A percentile compares a stretch with the other conserved stretches of the same genome.
Evolutionary conservation across 2,113 vertebrate species (phyloP).

Genomic region (Oenanthe melanoleuca): DNA sequence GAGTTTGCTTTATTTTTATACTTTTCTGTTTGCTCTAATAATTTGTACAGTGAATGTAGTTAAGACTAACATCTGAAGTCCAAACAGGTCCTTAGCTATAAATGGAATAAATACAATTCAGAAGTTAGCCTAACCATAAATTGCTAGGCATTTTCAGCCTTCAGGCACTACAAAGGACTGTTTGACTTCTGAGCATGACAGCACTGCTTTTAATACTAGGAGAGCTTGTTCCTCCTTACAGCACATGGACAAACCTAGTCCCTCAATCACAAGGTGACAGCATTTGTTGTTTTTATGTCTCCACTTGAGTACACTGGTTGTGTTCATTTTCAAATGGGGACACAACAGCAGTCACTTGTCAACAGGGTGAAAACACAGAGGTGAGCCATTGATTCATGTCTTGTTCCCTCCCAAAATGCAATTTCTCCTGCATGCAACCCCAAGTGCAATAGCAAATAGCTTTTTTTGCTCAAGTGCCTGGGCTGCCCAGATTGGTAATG

Average conservation of each 20-base stretch:
- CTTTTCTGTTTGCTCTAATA: not conserved
- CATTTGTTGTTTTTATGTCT: not conserved
- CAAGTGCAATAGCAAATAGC: not conserved
- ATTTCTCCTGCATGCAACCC: not conserved
- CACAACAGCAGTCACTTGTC: not conserved
- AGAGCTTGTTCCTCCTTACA: not conserved
- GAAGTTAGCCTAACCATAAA: not conserved
- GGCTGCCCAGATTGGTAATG: not conserved
- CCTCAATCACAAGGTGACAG: not conserved
- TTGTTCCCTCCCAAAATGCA: not conserved
- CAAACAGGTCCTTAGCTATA: not conserved
- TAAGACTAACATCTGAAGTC: not conserved
- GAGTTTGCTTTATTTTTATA: not conserved
- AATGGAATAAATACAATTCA: slow-evolving; percentile 13
- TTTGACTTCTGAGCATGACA: not conserved
- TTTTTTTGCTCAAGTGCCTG: not conserved
- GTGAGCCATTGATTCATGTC: not conserved
- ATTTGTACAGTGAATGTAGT: not conserved
- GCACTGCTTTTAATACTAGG: not conserved
- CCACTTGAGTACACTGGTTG: not conserved
- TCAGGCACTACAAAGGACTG: not conserved
- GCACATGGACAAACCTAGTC: not conserved
- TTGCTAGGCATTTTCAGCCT: not conserved
- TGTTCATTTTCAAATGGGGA: not conserved
- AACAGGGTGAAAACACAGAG: not conserved